Evolutionary conservation across 2,113 vertebrate genomes (phyloP).

Genomic region (Fregata magnificens): DNA sequence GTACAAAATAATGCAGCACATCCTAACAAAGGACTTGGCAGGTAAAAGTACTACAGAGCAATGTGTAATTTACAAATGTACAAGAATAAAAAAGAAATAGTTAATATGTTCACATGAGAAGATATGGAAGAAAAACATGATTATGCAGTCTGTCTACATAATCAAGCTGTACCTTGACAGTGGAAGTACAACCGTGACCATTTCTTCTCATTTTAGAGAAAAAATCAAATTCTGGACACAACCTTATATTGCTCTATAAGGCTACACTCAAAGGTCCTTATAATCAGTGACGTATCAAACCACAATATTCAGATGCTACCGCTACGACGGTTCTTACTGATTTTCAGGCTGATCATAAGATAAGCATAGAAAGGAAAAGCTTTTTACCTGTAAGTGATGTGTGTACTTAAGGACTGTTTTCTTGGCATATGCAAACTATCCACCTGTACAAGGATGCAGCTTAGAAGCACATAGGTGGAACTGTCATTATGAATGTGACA

Average conservation of each 20-base stretch:
- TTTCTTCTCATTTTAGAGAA: not conserved
- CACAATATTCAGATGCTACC: not conserved
- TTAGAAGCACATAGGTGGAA: not conserved
- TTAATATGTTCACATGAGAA: not conserved
- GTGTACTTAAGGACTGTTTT: not conserved
- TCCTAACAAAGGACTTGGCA: not conserved
- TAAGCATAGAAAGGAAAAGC: not conserved
- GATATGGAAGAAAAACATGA: not conserved
- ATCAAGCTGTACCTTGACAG: not conserved
- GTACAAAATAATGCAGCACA: not conserved
- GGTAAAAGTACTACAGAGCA: not conserved
- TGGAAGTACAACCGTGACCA: not conserved
- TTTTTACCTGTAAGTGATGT: not conserved
- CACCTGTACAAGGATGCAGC: not conserved
- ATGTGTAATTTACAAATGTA: not conserved
- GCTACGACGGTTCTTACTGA: not conserved
- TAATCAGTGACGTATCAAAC: not conserved
- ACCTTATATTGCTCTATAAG: not conserved
- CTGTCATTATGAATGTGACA: not conserved
- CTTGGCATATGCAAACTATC: not conserved
- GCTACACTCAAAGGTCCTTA: not conserved
- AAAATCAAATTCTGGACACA: not conserved
- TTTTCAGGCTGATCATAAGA: not conserved
- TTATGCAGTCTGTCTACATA: not conserved
- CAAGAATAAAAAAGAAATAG: not conserved